A percentile compares a stretch with the other conserved stretches of the same genome.
Conservation (phyloP, 53 echinoderm and acorn worm genomes). For the Arbacia lixula region DNA sequence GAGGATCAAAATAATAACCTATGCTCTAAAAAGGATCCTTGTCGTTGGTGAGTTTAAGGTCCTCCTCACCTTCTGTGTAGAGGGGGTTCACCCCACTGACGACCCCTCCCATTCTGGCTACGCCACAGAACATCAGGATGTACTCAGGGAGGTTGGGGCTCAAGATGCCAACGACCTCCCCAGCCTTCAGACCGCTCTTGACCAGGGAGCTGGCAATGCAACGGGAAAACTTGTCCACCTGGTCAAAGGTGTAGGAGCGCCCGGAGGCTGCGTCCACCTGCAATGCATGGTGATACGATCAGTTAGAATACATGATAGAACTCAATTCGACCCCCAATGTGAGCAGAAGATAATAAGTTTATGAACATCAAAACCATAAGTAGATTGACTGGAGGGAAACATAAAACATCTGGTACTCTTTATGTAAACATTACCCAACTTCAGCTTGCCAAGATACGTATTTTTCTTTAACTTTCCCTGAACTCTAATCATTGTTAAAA, state of each 20-base stretch:
- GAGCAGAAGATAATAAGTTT: background rate
- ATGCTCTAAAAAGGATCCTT: background rate
- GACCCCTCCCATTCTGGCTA: conserved; percentile 57
- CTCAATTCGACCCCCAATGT: too few relatives aligned
- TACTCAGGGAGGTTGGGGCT: conserved; percentile 76
- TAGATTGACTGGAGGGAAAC: too few relatives aligned
- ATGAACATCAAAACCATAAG: background rate
- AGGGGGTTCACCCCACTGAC: conserved; percentile 65
- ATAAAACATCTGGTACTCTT: too few relatives aligned
- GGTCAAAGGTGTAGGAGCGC: conserved; percentile 58
- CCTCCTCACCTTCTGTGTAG: conserved; percentile 61
- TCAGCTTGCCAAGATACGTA: too few relatives aligned
- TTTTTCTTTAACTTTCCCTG: too few relatives aligned
- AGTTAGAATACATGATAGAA: too few relatives aligned
- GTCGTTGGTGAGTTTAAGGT: too few relatives aligned
- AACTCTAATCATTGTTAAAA: too few relatives aligned
- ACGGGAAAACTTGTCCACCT: conserved; percentile 37
- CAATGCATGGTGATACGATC: too few relatives aligned
- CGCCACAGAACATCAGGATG: conserved; percentile 52
- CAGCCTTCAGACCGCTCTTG: conserved; percentile 58
- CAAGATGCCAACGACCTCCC: conserved; percentile 61
- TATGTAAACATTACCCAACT: too few relatives aligned
- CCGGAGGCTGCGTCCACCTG: conserved; percentile 64
- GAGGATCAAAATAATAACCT: background rate
- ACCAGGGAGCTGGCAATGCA: conserved; percentile 58